phyloP scores from a whole-genome alignment of 2,113 vertebrate species.

The zebrafish (Danio rerio) region GRCz12tu NC_133199.1:35312001-35312500 shows the following conservation, averaged over 20 bases:
- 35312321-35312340: not conserved
- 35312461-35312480: too few species aligned
- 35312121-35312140: not conserved
- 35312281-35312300: not conserved
- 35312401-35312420: not conserved
- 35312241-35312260: not conserved
- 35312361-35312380: not conserved
- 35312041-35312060: not conserved
- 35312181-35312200: not conserved
- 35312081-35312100: not conserved
- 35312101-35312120: not conserved
- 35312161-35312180: not conserved
- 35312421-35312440: too few species aligned
- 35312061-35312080: not conserved
- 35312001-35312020: too few species aligned
- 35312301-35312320: not conserved
- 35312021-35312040: too few species aligned
- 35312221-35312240: not conserved
- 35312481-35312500: too few species aligned
- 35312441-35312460: too few species aligned
- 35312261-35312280: not conserved
- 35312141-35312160: not conserved
- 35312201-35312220: not conserved
- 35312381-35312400: not conserved
- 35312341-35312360: not conserved